Base-by-base conservation (phyloP, 2,888 invertebrate species). In the Ariolimax columbianus region DNA sequence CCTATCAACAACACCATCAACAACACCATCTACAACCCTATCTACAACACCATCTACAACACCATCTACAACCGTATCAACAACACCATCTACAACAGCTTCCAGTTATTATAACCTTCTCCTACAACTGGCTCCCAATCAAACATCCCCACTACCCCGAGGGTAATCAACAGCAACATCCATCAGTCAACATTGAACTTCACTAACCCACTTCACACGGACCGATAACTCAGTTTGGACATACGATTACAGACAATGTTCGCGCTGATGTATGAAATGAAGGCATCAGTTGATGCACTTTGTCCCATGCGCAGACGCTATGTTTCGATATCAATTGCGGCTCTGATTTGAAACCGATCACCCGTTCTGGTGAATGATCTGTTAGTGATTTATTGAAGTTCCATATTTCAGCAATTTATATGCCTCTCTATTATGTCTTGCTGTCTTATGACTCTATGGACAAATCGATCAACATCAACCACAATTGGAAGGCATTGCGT, bases 121-220 rank as follows among this genome's bases (percentile, higher is more conserved):
- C 19, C 55, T 23, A 55, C 19, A 55, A 55, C 55, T n/a, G n/a
- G n/a, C n/a, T 3, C 19, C 55, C 55, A 3, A 55, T 14, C 7
- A 23, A 3, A 3, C 55, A 55, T 55, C 19, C 17, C 55, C 2
- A 55, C 9, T 55, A 3, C 55, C 7, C 23, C 3, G 14, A 55
- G 55, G 17, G 17, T 55, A 55, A 72, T 19, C 63, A 59, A 40
- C n/a, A 73, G 30, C 7, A 55, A 55, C 14, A 55, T 43, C 17
- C 78, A 78, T 26, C 82, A 55, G 51, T 51, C 77, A 77, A 73
- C 38, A 19, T 11, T 26, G 30, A 59, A 30, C 66, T 11, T 26
- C 63, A 59, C 40, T 26, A 63, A 36, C 66, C 23, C 72, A 78
- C 51, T 82, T 70, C 68, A 40, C 30, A 36, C 23, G 66, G 43